phyloP scores from a whole-genome alignment of 2,888 invertebrate species.

The Epirrhoe alternata region DNA sequence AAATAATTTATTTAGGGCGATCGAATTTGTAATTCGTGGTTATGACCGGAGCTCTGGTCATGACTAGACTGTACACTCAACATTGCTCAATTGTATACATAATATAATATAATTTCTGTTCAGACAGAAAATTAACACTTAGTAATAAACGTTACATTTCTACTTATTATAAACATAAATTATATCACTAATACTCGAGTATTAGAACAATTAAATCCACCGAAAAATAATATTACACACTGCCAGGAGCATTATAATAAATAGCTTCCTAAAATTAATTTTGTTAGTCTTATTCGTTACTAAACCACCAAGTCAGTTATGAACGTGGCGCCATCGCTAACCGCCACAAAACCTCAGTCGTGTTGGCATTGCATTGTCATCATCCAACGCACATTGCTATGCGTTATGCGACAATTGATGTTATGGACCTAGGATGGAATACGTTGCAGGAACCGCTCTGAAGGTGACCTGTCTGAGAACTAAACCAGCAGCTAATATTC shows the following conservation, averaged over 20 bases:
- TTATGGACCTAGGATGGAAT: conserved; percentile 32
- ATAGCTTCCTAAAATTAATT: conserved; percentile 74
- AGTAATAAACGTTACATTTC: conserved; percentile 78
- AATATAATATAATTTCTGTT: conserved; percentile 79
- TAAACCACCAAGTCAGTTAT: conserved; percentile 64
- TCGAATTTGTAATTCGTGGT: conserved; percentile 71
- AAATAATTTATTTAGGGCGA: conserved; percentile 81
- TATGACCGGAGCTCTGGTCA: conserved; percentile 80
- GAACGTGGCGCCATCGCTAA: conserved; percentile 59
- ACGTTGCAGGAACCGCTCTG: conserved; percentile 46
- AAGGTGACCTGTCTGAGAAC: conserved; percentile 37
- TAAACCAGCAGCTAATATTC: conserved; percentile 78
- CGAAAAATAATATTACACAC: conserved; percentile 81
- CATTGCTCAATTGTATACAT: conserved; percentile 76
- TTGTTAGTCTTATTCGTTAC: conserved; percentile 80
- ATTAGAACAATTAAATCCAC: conserved; percentile 82
- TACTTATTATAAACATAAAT: conserved; percentile 82
- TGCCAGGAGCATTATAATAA: conserved; percentile 71
- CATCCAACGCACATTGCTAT: conserved; percentile 29
- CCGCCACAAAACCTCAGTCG: conserved; percentile 60
- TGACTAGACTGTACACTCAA: conserved; percentile 85
- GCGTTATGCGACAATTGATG: conserved; percentile 37
- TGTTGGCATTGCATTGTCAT: conserved; percentile 31
- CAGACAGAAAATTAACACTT: conserved; percentile 83
- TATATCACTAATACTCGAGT: conserved; percentile 84